Base-by-base conservation (phyloP, 2,113 vertebrate species). In the Erpornis zantholeuca region DNA sequence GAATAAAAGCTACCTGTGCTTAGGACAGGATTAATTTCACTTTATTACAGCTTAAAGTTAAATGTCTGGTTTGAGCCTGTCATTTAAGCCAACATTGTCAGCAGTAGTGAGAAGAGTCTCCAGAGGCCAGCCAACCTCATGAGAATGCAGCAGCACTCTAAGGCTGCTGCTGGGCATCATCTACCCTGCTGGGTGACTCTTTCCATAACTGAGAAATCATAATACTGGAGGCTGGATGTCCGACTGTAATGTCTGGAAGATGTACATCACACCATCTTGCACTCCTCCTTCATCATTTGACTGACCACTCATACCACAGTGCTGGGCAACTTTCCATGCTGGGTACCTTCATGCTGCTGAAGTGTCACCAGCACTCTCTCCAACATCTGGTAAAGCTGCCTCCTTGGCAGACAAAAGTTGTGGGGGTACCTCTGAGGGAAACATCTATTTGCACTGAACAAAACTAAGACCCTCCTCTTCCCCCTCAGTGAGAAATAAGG, bases 301-400 rank as follows among this genome's bases (percentile, higher is more conserved):
- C 57, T 40, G 75, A 53, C 16, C 50, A 27, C 44, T 90, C 31
- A 13, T 50, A 60, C 45, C 36, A 53, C 52, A 38, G 28, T 49
- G 19, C 42, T 40, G 72, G 63, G 33, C 27, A 52, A 1, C 42
- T 70, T 78, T 81, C 64, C 4, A 0, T 57, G 36, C 36, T 63
- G 75, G n/a, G 5, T 27, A 16, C 33, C 21, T 31, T 28, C 15
- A 17, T 24, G 35, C 14, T 82, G 16, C 49, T 33, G 54, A 65
- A 1, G 40, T 28, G 40, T 38, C 75, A 68, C 25, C 47, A 82
- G 56, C 36, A 59, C 20, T 38, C 42, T 50, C 11, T 69, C n/a
- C 50, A 85, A 5, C 0, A 0, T 18, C 29, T 81, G 31, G 47
- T 35, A 54, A 56, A 0, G 0, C 47, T 82, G 75, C 17, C 15